A percentile compares a stretch with the other conserved stretches of the same genome.
Evolutionary conservation across 2,113 vertebrate genomes (phyloP).

Genomic region (Casuarius casuarius): DNA sequence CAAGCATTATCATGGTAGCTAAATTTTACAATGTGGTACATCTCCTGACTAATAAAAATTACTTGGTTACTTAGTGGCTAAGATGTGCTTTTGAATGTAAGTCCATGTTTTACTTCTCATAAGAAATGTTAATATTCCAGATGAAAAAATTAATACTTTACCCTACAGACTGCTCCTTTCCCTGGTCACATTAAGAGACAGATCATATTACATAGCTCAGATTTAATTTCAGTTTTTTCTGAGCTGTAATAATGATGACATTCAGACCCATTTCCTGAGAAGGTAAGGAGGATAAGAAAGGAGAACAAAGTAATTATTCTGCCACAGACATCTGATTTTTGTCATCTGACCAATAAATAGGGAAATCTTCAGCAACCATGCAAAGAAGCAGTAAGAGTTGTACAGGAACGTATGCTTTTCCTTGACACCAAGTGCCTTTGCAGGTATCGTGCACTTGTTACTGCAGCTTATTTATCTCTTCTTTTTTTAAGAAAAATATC

Average conservation of each 20-base stretch:
- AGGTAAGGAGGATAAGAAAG: constrained; percentile 10
- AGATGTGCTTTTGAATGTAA: not conserved
- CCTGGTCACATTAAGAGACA: not conserved
- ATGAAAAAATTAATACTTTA: not conserved
- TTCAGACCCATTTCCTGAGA: not conserved
- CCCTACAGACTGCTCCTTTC: not conserved
- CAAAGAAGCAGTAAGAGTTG: not conserved
- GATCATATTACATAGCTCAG: not conserved
- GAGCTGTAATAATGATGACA: not conserved
- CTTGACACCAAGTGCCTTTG: not conserved
- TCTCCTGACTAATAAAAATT: not conserved
- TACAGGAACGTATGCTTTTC: not conserved
- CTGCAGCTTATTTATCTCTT: not conserved
- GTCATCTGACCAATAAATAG: not conserved
- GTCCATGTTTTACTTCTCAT: not conserved
- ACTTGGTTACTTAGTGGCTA: not conserved
- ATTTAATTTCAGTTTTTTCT: not conserved
- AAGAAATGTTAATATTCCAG: constrained; percentile 1
- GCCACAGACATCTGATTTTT: not conserved
- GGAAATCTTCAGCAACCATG: not conserved
- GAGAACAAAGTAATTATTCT: not conserved
- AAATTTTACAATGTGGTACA: not conserved
- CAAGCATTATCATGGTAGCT: not conserved
- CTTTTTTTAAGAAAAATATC: not conserved
- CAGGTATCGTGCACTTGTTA: not conserved